Percentiles rank a stretch among this genome's conserved stretches.
These are phyloP conservation scores for Cydia pomonella DNA, from an alignment of 1,140 invertebrate genomes.

Conservation along the genomic window DNA sequence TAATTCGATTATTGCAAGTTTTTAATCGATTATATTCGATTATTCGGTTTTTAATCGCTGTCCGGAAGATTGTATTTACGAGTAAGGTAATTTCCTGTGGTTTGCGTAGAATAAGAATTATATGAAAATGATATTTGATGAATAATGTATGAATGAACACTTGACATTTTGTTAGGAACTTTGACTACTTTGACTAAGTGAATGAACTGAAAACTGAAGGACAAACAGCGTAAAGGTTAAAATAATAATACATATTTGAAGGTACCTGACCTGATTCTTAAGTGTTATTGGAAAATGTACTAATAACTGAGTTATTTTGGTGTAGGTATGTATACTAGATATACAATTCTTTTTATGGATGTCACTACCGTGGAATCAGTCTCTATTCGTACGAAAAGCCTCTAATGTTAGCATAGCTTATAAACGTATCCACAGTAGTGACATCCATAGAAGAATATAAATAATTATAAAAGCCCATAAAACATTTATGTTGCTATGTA, in stretches of 20 bases:
- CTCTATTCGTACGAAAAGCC: too few relatives aligned
- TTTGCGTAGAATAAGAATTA: background rate
- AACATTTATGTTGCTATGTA: too few relatives aligned
- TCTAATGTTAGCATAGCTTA: too few relatives aligned
- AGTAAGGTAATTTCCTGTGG: background rate
- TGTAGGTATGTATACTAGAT: too few relatives aligned
- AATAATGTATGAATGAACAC: background rate
- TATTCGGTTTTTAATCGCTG: background rate
- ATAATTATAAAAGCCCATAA: too few relatives aligned
- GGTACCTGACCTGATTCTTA: too few relatives aligned
- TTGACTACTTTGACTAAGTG: background rate
- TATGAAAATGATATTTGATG: background rate
- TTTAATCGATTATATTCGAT: background rate
- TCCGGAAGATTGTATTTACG: background rate
- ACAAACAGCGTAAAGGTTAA: background rate
- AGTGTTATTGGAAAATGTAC: too few relatives aligned
- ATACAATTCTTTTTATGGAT: too few relatives aligned
- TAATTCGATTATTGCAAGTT: constrained; percentile 18
- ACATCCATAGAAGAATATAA: too few relatives aligned
- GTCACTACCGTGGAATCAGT: too few relatives aligned
- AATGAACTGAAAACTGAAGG: background rate
- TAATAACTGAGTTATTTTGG: too few relatives aligned
- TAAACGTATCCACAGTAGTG: too few relatives aligned
- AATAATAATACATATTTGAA: background rate
- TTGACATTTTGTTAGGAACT: background rate